A percentile compares a stretch with the other conserved stretches of the same genome.
phyloP scores from a whole-genome alignment of 2,888 invertebrate genomes.

The Troglohyphantes excavatus region DNA sequence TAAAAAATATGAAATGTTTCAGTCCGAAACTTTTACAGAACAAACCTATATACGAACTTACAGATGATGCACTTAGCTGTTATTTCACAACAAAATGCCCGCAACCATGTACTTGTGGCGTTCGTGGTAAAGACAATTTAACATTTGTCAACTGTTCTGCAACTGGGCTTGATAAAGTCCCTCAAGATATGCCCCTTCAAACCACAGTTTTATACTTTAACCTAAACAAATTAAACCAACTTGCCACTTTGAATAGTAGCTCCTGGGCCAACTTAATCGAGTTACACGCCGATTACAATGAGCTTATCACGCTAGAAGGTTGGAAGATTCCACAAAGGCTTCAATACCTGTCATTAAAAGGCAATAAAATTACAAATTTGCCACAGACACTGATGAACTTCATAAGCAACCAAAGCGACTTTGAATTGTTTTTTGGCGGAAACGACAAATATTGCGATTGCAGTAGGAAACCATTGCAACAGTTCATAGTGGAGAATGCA shows the following conservation, averaged over 20 bases:
- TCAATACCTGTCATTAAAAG: slow-evolving; percentile 32
- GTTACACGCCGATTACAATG: slow-evolving; percentile 50
- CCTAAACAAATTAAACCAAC: slow-evolving; percentile 18
- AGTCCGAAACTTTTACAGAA: slow-evolving; percentile 12
- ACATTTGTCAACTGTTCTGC: slow-evolving; percentile 69
- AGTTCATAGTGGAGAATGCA: slow-evolving; percentile 31
- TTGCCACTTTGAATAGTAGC: neutral
- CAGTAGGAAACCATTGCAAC: slow-evolving; percentile 23
- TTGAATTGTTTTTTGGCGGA: slow-evolving; percentile 37
- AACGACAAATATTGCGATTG: slow-evolving; percentile 65
- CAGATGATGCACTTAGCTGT: slow-evolving; percentile 48
- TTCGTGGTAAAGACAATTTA: slow-evolving; percentile 53
- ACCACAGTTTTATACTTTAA: slow-evolving; percentile 65
- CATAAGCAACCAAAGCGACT: neutral
- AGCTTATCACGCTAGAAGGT: slow-evolving; percentile 23
- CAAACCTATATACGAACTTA: neutral
- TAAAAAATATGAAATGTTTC: slow-evolving; percentile 22
- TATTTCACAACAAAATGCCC: slow-evolving; percentile 40
- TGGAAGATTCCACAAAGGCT: slow-evolving; percentile 57
- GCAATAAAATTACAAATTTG: slow-evolving; percentile 27
- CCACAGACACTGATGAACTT: slow-evolving; percentile 24
- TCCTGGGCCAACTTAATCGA: slow-evolving; percentile 62
- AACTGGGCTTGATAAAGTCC: neutral
- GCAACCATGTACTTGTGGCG: slow-evolving; percentile 50
- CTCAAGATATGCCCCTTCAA: slow-evolving; percentile 3